phyloP scores from a whole-genome alignment of 2,113 vertebrate genomes.

The Cynopterus brachyotis region DNA sequence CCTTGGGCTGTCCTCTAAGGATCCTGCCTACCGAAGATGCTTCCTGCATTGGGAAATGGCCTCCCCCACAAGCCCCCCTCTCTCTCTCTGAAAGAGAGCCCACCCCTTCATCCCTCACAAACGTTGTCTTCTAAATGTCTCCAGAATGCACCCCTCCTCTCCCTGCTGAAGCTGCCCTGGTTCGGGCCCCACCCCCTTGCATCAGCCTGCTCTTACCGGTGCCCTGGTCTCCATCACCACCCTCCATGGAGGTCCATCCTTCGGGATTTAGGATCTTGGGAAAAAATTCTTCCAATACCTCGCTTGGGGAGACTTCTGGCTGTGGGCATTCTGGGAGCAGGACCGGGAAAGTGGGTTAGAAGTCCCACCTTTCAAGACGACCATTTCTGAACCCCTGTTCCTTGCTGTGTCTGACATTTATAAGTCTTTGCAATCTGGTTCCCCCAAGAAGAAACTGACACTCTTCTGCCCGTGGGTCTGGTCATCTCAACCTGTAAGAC shows the following conservation, averaged over 20 bases:
- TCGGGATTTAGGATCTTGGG: not conserved
- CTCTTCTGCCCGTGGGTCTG: not conserved
- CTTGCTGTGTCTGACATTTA: not conserved
- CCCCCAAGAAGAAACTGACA: not conserved
- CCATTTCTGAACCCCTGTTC: not conserved
- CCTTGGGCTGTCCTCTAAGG: not conserved
- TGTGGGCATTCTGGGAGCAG: not conserved
- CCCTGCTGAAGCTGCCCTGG: accelerated
- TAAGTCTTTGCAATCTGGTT: not conserved
- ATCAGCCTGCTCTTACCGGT: not conserved
- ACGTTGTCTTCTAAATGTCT: not conserved
- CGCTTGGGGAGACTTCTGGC: not conserved
- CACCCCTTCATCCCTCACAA: not conserved
- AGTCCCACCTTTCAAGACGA: not conserved
- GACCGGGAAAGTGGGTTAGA: too few relatives aligned
- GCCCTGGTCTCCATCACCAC: not conserved
- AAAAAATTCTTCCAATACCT: not conserved
- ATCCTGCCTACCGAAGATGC: not conserved
- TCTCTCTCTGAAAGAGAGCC: not conserved
- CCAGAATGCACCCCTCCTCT: not conserved
- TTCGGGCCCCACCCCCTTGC: accelerated
- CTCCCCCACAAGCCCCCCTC: too few relatives aligned
- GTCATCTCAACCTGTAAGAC: not conserved
- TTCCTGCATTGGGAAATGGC: not conserved
- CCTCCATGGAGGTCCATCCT: not conserved